Conservation (phyloP, 2,888 invertebrate genomes). For the Pristionchus arcanus region DNA sequence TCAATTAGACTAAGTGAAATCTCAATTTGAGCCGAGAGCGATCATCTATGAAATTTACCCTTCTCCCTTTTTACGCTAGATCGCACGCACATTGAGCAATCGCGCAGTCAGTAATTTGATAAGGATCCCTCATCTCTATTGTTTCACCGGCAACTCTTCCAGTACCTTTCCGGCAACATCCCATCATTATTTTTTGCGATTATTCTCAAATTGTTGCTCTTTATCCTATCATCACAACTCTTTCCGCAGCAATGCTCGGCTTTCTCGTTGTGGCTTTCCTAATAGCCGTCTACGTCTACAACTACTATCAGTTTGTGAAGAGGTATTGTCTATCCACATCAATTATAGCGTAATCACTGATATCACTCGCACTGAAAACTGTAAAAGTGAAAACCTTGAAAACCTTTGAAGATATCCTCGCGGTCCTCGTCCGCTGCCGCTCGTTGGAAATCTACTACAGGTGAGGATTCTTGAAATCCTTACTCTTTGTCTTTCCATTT, state of each 20-base stretch:
- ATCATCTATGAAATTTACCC: not conserved
- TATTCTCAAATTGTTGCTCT: not conserved
- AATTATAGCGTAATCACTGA: too few relatives aligned
- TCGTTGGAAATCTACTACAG: constrained; percentile 27
- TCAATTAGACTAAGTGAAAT: not conserved
- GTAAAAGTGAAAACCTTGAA: too few relatives aligned
- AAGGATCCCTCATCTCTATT: not conserved
- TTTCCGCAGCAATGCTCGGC: not conserved
- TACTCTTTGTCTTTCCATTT: too few relatives aligned
- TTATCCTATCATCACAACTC: not conserved
- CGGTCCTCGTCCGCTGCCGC: not conserved
- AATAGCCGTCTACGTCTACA: constrained; percentile 1
- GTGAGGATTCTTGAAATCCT: not conserved
- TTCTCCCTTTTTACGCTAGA: not conserved
- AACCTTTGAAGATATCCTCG: too few relatives aligned
- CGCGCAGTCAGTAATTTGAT: not conserved
- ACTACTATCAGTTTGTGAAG: constrained; percentile 30
- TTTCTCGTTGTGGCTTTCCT: not conserved
- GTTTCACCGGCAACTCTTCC: not conserved
- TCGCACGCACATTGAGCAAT: not conserved
- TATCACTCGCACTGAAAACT: too few relatives aligned
- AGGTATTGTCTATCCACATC: too few relatives aligned
- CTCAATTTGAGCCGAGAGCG: not conserved
- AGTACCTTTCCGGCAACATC: not conserved
- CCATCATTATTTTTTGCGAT: not conserved